phyloP scores from a whole-genome alignment of 2,797 vertebrate genomes.

The Sebastes steindachneri region DNA sequence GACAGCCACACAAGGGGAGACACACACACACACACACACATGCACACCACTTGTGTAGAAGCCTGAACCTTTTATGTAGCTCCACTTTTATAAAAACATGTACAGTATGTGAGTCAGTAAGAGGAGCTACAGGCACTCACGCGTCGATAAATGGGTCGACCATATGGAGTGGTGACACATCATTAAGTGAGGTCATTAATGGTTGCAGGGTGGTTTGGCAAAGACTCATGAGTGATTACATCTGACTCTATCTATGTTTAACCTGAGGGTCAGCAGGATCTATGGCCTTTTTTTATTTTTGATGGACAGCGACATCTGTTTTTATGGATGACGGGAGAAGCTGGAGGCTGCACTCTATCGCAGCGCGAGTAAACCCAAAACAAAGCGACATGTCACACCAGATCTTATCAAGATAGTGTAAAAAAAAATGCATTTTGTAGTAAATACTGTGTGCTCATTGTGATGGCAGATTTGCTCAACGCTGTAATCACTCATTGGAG shows the following conservation, averaged over 20 bases:
- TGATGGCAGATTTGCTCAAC: not conserved
- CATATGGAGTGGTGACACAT: conserved; percentile 46
- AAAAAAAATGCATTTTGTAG: not conserved
- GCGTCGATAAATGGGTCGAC: conserved; percentile 29
- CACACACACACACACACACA: conserved; percentile 22
- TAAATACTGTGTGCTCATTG: not conserved
- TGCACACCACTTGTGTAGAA: conserved; percentile 13
- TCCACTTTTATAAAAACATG: conserved; percentile 29
- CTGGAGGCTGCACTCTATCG: not conserved
- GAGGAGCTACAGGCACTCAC: conserved; percentile 14
- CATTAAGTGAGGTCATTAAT: conserved; percentile 51
- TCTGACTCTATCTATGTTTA: conserved; percentile 63
- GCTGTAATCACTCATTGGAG: not conserved
- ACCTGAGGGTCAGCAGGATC: conserved; percentile 52
- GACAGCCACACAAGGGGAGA: conserved; percentile 42
- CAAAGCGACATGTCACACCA: conserved; percentile 7
- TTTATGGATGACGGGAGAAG: conserved; percentile 26
- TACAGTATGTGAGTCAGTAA: not conserved
- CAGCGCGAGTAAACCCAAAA: not conserved
- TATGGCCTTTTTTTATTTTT: conserved; percentile 31
- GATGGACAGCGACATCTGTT: conserved; percentile 61
- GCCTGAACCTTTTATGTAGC: conserved; percentile 39
- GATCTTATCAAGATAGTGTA: conserved; percentile 18
- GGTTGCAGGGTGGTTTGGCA: conserved; percentile 43
- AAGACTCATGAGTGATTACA: conserved; percentile 42